Conservation (phyloP, 1,140 invertebrate genomes). For the Neodiprion pinetum region DNA sequence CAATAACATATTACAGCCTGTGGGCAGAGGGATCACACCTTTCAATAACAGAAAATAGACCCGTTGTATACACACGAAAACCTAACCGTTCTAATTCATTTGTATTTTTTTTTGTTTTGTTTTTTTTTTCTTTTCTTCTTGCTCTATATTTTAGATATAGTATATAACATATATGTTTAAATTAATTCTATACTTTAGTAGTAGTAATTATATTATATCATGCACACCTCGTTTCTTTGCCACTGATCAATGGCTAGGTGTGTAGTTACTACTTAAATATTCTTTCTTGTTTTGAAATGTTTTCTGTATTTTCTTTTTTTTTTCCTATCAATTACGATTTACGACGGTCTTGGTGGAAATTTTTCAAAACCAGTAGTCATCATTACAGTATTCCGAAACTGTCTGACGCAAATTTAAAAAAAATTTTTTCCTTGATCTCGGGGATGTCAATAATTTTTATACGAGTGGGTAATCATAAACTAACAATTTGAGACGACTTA, state of each 20-base stretch:
- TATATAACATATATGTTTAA: no score
- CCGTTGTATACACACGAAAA: not conserved
- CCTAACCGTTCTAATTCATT: not conserved
- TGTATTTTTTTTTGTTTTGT: not conserved
- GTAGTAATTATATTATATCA: slow-evolving; percentile 15
- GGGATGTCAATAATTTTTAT: not conserved
- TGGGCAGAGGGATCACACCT: not conserved
- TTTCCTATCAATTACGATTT: not conserved
- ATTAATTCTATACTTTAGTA: slow-evolving; percentile 9
- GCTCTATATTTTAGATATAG: no score
- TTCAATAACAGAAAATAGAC: not conserved
- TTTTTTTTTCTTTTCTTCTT: not conserved
- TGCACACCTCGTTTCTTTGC: not conserved
- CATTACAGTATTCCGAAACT: not conserved
- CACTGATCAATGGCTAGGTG: slow-evolving; percentile 11
- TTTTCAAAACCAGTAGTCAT: not conserved
- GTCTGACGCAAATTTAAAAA: not conserved
- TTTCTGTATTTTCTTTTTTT: not conserved
- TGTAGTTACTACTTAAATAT: not conserved
- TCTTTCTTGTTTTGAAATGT: not conserved
- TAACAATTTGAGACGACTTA: no score
- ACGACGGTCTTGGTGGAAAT: not conserved
- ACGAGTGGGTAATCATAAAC: no score
- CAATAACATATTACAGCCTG: slow-evolving; percentile 2
- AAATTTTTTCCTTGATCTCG: not conserved